Evolutionary conservation across 2,888 invertebrate genomes (phyloP).

Genomic region (Latheticus oryzae): DNA sequence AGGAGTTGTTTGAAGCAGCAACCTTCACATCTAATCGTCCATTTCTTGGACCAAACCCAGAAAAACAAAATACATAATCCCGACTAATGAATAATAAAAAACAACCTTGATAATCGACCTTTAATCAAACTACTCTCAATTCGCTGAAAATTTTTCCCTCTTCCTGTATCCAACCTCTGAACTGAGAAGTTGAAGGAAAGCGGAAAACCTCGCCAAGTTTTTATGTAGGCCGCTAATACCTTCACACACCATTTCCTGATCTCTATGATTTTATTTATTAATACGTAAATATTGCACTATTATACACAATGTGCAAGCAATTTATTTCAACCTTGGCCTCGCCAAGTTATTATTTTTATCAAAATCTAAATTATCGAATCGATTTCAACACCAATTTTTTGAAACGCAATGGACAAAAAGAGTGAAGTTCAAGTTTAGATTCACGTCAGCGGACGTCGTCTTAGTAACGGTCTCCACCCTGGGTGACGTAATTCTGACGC

Average conservation of each 20-base stretch:
- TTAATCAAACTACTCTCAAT: too few species aligned
- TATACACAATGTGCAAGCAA: conserved; percentile 32
- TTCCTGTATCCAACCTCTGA: too few species aligned
- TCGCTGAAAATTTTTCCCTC: too few species aligned
- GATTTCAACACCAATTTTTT: conserved; percentile 19
- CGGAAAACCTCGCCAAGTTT: conserved; percentile 9
- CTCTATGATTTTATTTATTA: conserved; percentile 25
- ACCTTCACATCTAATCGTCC: too few species aligned
- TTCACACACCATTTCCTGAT: conserved; percentile 33
- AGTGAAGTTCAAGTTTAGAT: conserved; percentile 51
- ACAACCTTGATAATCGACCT: too few species aligned
- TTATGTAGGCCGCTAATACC: conserved; percentile 23
- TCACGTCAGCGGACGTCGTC: conserved; percentile 57
- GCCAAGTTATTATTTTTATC: conserved; percentile 37
- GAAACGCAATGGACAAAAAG: conserved; percentile 31
- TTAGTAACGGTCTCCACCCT: conserved; percentile 61
- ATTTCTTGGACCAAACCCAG: too few species aligned
- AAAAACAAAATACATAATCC: too few species aligned
- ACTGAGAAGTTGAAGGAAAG: not conserved
- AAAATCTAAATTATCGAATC: conserved; percentile 37
- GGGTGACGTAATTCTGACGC: conserved; percentile 61
- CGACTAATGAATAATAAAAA: too few species aligned
- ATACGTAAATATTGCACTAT: conserved; percentile 27
- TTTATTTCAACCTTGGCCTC: conserved; percentile 38
- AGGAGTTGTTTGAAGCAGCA: too few species aligned